Percentiles rank a stretch among this genome's conserved stretches.
Conservation (phyloP, 2,888 invertebrate species). For the Hypomecis punctinalis region DNA sequence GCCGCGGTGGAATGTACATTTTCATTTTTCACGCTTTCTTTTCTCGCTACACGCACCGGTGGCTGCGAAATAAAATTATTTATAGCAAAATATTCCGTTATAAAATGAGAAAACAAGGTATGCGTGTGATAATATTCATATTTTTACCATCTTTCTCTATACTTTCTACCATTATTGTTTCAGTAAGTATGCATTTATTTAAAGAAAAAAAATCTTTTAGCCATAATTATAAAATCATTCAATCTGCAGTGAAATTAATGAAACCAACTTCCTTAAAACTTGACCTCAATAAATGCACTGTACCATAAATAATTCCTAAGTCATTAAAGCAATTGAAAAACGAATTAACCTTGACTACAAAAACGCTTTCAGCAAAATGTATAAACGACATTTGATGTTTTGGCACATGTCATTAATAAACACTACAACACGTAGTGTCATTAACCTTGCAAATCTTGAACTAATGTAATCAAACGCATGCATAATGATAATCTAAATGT, state of each 20-base stretch:
- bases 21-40: conserved; percentile 32
- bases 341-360: conserved; percentile 23
- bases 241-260: neutral
- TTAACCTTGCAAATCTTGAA: conserved; percentile 29
- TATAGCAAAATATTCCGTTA: conserved; percentile 14
- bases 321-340: conserved; percentile 18
- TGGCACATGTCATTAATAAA: conserved; percentile 12
- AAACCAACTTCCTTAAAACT: neutral
- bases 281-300: conserved; percentile 7
- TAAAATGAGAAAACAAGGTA: conserved; percentile 4
- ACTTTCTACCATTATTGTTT: too few relatives aligned
- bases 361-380: conserved; percentile 13
- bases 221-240: neutral
- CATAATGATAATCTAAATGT: conserved; percentile 6
- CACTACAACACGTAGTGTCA: conserved; percentile 17
- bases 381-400: conserved; percentile 10
- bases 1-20: conserved; percentile 23
- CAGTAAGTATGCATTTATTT: too few relatives aligned
- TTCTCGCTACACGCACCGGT: conserved; percentile 18
- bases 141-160: too few relatives aligned
- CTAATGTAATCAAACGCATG: conserved; percentile 4
- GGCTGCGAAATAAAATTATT: conserved; percentile 20
- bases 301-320: conserved; percentile 7
- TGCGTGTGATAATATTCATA: neutral
- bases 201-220: too few relatives aligned